Evolutionary conservation across 2,888 invertebrate species (phyloP).

Genomic region (Petrolisthes cinctipes): DNA sequence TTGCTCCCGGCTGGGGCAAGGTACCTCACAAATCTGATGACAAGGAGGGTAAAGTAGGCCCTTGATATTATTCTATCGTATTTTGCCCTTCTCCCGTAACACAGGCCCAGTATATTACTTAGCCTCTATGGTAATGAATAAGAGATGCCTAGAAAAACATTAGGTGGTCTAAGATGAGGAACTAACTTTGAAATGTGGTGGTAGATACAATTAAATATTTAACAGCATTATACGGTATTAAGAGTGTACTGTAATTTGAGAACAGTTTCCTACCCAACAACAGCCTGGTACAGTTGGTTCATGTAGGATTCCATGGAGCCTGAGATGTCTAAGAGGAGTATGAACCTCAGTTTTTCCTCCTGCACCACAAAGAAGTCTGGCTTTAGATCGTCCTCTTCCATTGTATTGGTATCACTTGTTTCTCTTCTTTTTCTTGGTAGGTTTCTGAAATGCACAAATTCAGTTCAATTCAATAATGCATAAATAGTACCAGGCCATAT

Average conservation of each 20-base stretch:
- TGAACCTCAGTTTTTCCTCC: slow-evolving; percentile 24
- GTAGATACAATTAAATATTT: too few relatives aligned
- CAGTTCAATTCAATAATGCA: too few relatives aligned
- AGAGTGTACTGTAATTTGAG: neutral
- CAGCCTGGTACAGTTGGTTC: slow-evolving; percentile 33
- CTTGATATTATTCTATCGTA: too few relatives aligned
- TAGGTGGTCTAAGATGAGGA: too few relatives aligned
- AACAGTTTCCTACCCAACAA: slow-evolving; percentile 32
- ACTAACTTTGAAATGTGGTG: too few relatives aligned
- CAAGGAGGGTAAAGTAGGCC: too few relatives aligned
- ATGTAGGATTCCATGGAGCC: slow-evolving; percentile 46
- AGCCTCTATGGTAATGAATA: too few relatives aligned
- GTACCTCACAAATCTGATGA: slow-evolving; percentile 45
- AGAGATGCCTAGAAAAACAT: too few relatives aligned
- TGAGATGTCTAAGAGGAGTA: slow-evolving; percentile 46
- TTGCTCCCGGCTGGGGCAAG: slow-evolving; percentile 30
- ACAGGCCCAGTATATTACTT: too few relatives aligned
- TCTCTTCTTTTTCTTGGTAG: neutral
- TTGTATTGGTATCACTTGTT: neutral
- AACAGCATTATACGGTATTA: too few relatives aligned
- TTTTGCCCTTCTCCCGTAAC: too few relatives aligned
- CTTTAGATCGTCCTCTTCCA: neutral
- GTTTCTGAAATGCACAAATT: neutral
- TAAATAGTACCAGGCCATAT: too few relatives aligned
- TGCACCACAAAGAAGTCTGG: slow-evolving; percentile 35